These are phyloP conservation scores for Geodia barretti DNA, from an alignment of 37 sponge, comb jelly and placozoan species.

Conservation along the genomic window DNA sequence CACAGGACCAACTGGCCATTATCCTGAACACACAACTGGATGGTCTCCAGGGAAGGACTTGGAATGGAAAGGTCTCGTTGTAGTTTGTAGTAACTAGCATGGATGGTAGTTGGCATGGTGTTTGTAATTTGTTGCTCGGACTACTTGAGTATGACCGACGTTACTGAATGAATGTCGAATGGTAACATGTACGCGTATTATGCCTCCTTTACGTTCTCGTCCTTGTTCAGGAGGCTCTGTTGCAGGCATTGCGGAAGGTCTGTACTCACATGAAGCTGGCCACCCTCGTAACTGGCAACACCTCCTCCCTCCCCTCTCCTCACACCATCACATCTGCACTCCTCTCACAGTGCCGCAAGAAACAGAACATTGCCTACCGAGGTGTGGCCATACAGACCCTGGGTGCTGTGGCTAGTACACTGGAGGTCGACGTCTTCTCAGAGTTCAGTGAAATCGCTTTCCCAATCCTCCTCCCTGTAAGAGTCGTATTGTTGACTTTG, in stretches of 20 bases:
- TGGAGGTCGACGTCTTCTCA: slow-evolving; percentile 29
- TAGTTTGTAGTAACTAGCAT: no score
- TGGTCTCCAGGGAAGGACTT: slow-evolving; percentile 57
- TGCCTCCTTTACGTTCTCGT: no score
- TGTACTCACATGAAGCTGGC: not conserved
- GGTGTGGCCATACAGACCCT: slow-evolving; percentile 47
- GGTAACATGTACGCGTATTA: no score
- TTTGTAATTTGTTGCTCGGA: no score
- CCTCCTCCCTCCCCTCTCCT: not conserved
- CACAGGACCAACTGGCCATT: slow-evolving; percentile 37
- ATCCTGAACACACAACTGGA: slow-evolving; percentile 31
- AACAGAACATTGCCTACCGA: slow-evolving; percentile 20
- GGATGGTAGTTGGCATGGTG: no score
- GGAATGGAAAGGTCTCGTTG: slow-evolving; percentile 83
- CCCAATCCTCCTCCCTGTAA: slow-evolving; percentile 12
- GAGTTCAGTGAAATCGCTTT: slow-evolving; percentile 26
- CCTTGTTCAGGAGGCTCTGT: slow-evolving; percentile 23
- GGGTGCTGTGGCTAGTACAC: slow-evolving; percentile 31
- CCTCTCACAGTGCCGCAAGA: slow-evolving; percentile 55
- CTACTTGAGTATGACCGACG: no score
- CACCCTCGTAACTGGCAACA: not conserved
- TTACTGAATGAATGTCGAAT: no score
- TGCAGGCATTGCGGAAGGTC: slow-evolving; percentile 34
- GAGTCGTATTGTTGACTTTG: not conserved
- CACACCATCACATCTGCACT: slow-evolving; percentile 3